Evolutionary conservation across 2,113 vertebrate species (phyloP).

Genomic region (Lucifuga dentata): DNA sequence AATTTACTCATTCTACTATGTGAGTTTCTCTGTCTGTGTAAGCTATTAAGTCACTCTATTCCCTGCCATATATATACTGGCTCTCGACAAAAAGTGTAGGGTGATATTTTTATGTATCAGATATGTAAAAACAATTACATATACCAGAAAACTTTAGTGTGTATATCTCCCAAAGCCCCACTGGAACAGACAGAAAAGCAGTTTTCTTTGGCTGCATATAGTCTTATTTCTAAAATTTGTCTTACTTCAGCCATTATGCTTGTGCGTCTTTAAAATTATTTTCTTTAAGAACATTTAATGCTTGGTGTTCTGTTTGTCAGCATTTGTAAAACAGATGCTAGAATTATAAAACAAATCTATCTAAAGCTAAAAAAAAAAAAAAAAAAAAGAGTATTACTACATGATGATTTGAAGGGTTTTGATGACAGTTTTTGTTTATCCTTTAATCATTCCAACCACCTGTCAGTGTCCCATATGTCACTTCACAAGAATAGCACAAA

Average conservation of each 20-base stretch:
- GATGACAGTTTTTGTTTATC: neutral
- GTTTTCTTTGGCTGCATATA: neutral
- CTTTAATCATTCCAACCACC: conserved; percentile 18
- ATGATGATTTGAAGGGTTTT: neutral
- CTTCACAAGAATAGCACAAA: conserved; percentile 44
- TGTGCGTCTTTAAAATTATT: neutral
- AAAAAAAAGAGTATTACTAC: neutral
- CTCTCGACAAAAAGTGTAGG: too few species aligned
- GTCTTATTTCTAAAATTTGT: too few species aligned
- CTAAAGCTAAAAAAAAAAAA: too few species aligned
- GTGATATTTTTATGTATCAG: too few species aligned
- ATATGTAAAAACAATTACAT: too few species aligned
- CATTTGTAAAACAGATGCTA: too few species aligned
- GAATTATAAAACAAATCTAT: neutral
- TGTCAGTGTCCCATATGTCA: conserved; percentile 42
- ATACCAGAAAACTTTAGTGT: too few species aligned
- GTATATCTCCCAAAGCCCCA: neutral
- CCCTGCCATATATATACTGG: too few species aligned
- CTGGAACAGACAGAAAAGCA: neutral
- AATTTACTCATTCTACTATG: neutral
- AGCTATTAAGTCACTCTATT: too few species aligned
- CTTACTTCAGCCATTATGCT: neutral
- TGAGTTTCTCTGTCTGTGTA: neutral
- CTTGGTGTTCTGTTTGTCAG: too few species aligned
- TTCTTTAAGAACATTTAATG: too few species aligned